Evolutionary conservation across 92 coral and sea anemone species (phyloP), one percentile per base, ranked within the genome.

Genomic region (Phenganax subtilis): DNA sequence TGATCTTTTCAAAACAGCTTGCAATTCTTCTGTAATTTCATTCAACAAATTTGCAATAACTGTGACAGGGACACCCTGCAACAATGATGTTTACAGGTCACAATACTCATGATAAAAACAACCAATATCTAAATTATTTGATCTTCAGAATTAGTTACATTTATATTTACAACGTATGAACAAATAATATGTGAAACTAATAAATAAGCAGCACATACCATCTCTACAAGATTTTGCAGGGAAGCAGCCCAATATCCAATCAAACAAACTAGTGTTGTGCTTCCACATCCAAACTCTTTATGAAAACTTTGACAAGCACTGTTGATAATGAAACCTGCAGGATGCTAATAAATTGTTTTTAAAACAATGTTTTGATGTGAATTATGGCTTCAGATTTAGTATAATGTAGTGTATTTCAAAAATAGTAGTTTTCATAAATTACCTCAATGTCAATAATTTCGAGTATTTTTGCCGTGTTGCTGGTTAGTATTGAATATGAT

Each of bases 241-340:
- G 88, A 85, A 57, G 84, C 86, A 67, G 94, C 88, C 99, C 96
- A 92, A 83, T 89, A 96, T 44, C 99, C 99, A 78, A 88, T 86
- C 80, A 96, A 81, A 76, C 99, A 96, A 30, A 92, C 88, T 51
- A 96, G 81, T 10, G 99, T 91, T 81, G 88, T 92, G 80, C 96
- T 90, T 66, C 93, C 93, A 71, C 91, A 87, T 52, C 97, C 90
- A 82, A 84, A 87, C 51, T 83, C 87, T 83, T 92, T 92, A 84
- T 86, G 82, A 86, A 90, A 87, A 37, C 96, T 91, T 60, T 96
- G 92, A 70, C 99, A 96, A n/a, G 90, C 89, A 84, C 92, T 92
- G 85, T 96, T 92, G 85, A 96, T 90, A n/a, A 96, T 70, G 80
- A 73, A 92, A 64, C 97, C 92, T 53, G 92, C 93, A 68, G 99